Conservation (phyloP, 2,113 vertebrate genomes). For the Chauna torquata region DNA sequence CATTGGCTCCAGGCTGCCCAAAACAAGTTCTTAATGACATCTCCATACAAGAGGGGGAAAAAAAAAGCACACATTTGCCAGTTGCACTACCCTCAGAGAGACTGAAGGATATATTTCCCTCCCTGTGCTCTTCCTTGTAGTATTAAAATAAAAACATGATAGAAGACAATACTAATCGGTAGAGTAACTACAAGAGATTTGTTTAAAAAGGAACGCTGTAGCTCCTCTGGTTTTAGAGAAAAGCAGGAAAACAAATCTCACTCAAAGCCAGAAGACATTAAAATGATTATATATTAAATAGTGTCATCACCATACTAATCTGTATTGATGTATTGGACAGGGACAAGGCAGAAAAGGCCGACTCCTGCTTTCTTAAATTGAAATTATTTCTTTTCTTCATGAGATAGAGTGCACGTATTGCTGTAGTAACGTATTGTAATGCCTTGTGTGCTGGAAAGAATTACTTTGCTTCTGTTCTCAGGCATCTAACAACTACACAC, state of each 20-base stretch:
- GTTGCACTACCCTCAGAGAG: neutral
- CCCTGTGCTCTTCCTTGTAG: neutral
- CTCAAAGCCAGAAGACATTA: neutral
- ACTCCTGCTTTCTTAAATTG: neutral
- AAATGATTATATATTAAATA: neutral
- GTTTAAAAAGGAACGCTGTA: rapidly evolving
- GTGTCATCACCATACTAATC: rapidly evolving
- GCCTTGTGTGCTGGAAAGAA: neutral
- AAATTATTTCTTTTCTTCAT: neutral
- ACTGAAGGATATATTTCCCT: neutral
- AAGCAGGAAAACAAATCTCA: neutral
- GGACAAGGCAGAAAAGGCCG: neutral
- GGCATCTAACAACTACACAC: neutral
- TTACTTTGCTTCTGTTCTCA: rapidly evolving
- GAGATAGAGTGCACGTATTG: rapidly evolving
- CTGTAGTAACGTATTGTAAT: neutral
- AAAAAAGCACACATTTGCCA: neutral
- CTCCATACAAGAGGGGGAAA: neutral
- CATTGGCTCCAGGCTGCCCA: neutral
- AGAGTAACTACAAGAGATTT: neutral
- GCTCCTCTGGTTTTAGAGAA: too few species aligned
- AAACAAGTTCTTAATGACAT: neutral
- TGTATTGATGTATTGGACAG: rapidly evolving
- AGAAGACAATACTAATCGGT: neutral
- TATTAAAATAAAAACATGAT: neutral